Base-by-base conservation (phyloP, 2,888 invertebrate species). In the Ctenicera cuprea region DNA sequence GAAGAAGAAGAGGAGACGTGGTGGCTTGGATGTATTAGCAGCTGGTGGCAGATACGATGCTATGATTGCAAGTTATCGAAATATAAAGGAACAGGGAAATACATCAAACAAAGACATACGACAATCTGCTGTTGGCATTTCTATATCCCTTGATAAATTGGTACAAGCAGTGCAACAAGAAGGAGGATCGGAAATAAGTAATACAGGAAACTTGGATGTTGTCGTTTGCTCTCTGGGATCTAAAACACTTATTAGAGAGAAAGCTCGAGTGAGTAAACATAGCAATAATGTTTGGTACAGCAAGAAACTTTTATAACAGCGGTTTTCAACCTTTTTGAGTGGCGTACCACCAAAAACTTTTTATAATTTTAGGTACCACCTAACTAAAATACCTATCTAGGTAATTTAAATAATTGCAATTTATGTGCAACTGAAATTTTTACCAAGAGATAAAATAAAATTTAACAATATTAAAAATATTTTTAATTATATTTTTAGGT, bases 31-130 rank as follows among this genome's bases (percentile, higher is more conserved):
- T 78, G 92, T 97, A 0, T 89, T 98, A 50, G 97, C 97, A 0
- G 94, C 92, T 7, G 98, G 98, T 0, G 97, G 97, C 43, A 91
- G 97, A 79, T 98, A 97, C 81, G 97, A 98, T 85, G 90, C 90
- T 9, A 90, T 97, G 88, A 90, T 98, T 12, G 88, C 90, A 65
- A 91, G 92, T 64, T 94, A 93, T 82, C 91, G 93, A 87, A 91
- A 89, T 76, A 87, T 83, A 16, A 79, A 84, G 71, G 83, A 83
- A 38, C 81, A 83, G 63, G 83, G 82, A 2, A 82, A 79, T 71
- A 80, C 82, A 74, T 64, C 75, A 7, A 79, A 76, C 26, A 82
- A 80, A 69, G 84, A 83, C 68, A 73, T 83, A 18, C 76, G 80
- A 33, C 90, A 90, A 78, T 89, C 88, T 37, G 95, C 94, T 0